Evolutionary conservation across 2,888 invertebrate species (phyloP), one percentile per base, ranked within the genome.

Genomic region (Cataglyphis albicans): DNA sequence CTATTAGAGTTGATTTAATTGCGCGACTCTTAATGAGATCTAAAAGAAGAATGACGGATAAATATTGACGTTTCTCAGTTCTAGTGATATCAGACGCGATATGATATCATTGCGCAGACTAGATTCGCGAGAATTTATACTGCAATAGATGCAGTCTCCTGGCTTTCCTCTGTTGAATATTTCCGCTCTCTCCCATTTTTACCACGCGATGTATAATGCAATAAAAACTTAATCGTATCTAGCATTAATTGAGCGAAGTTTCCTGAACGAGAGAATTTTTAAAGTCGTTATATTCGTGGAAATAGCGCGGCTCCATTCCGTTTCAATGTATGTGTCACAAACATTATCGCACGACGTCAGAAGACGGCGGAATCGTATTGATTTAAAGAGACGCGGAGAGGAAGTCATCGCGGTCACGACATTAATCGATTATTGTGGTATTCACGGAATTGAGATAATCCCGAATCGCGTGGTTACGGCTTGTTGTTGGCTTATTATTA

Each of bases 231-330:
- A 78, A 78, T 72, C 59, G 25, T 48, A 72, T 72, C 44, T 61
- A 18, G 15, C 48, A 18, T 59, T 78, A 59, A 80, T 80, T 80
- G 72, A 70, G 78, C 44, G 72, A 80, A 72, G 78, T 80, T 80
- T 72, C 72, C 72, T 70, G 72, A 59, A 25, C 57, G 44, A 52
- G n/a, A 52, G 3, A n/a, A 29, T 52, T 12, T 52, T 12, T n/a
- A 1, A 18, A 75, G 29, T 61, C 44, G 59, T 61, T 59, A 70
- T 59, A 61, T 57, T 80, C 35, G 35, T 72, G 44, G 44, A 70
- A 80, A 78, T 78, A 78, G 21, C 78, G n/a, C 78, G 18, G 35
- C 15, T 41, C 44, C 21, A 70, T 72, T 59, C 72, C 72, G 72
- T 72, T 72, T 80, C 59, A 80, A 72, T 61, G 18, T 80, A 48